Base-by-base conservation (phyloP, 2,888 invertebrate genomes). In the Coremacera marginata region DNA sequence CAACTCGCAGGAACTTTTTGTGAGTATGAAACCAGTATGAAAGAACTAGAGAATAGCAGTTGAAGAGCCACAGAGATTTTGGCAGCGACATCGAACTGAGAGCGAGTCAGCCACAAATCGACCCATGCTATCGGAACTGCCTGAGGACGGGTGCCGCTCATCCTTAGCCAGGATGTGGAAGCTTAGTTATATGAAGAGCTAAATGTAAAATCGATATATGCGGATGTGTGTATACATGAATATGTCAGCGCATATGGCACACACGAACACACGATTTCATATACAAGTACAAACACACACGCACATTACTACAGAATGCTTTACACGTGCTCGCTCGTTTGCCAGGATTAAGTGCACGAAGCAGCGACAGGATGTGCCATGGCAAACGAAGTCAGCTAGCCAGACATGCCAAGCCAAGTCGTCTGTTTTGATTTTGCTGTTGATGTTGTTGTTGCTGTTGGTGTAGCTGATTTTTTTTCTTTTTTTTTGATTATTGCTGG, bases 391-490 rank as follows among this genome's bases (percentile, higher is more conserved):
- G 19, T 49, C 27, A 49, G 68, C 25, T 27, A 51, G 72, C 44
- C 55, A 67, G 71, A 71, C 74, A 74, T 22, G 55, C 55, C 25
- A 74, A 37, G 55, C 27, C 65, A 65, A 52, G 67, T 73, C 57
- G 67, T 67, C 67, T 52, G 52, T 27, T 52, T 65, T 19, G 4
- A 72, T 57, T 62, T 44, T 85, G 84, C 84, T 82, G 84, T 75
- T 76, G 76, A 80, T 19, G 79, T 83, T 79, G 77, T 79, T 82
- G 81, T 74, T 55, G 85, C 84, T 81, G 85, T 31, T 31, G 77
- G 79, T 82, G 82, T 74, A 44, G 85, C 84, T 81, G 85, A 81
- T 84, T 82, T 85, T 82, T 84, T 76, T 76, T 75, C 79, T 37
- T 79, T 83, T 22, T 51, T 68, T 71, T 65, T 78, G 76, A n/a